phyloP scores from a whole-genome alignment of 2,797 vertebrate species.

The Halcyon leucocephala region DNA sequence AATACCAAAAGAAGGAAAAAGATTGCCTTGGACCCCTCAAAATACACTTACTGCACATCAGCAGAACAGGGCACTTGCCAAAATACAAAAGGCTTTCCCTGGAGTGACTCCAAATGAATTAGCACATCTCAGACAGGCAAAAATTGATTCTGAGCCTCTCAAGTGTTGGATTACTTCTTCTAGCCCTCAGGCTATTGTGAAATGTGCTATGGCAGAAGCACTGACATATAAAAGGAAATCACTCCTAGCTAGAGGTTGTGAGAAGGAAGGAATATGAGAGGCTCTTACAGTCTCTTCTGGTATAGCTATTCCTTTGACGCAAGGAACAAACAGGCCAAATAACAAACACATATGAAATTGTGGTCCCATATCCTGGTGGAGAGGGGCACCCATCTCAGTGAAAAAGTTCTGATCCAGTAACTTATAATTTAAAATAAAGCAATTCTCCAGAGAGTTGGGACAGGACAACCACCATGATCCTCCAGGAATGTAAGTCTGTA shows the following conservation, averaged over 20 bases:
- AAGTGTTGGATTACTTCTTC: not conserved
- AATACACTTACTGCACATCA: not conserved
- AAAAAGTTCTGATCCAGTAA: not conserved
- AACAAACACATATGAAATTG: not conserved
- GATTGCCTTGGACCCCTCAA: not conserved
- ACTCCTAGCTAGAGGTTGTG: not conserved
- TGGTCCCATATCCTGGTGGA: rapidly evolving
- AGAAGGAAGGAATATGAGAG: not conserved
- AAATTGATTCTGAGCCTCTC: not conserved
- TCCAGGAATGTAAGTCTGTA: not conserved
- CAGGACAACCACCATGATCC: not conserved
- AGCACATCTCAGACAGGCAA: not conserved
- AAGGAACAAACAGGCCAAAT: not conserved
- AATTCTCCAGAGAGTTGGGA: not conserved
- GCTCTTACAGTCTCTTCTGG: not conserved
- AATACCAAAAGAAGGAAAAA: not conserved
- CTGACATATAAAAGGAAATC: not conserved
- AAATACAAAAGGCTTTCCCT: not conserved
- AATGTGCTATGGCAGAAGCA: not conserved
- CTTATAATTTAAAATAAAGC: not conserved
- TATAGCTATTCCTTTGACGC: not conserved
- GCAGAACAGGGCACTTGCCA: not conserved
- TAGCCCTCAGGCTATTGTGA: conserved; percentile 19
- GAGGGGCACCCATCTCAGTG: not conserved
- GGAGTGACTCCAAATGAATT: not conserved